These are phyloP conservation scores for Phalangium opilio DNA, from an alignment of 2,888 invertebrate genomes.

Conservation along the genomic window DNA sequence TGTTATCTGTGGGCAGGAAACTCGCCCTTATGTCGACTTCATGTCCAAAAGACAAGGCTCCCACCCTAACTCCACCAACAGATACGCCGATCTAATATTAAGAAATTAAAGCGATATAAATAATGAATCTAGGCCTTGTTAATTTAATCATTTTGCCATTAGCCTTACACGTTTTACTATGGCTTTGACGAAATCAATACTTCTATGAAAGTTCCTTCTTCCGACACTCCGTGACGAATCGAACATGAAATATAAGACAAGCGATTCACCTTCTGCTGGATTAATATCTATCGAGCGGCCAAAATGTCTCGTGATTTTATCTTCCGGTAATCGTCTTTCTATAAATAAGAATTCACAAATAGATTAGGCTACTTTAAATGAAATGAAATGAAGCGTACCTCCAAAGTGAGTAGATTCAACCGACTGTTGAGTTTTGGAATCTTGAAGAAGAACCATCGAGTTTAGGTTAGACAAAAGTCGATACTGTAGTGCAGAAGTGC, in stretches of 20 bases:
- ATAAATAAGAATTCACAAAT: no score
- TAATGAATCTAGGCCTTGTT: neutral
- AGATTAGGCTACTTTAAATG: no score
- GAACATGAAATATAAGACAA: slow-evolving; percentile 14
- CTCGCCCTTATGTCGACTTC: neutral
- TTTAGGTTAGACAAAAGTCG: no score
- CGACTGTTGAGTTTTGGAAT: no score
- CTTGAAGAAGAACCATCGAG: no score
- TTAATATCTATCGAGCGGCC: no score
- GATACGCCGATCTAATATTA: neutral
- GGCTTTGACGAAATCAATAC: slow-evolving; percentile 13
- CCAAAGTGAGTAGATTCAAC: no score
- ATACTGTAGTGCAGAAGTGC: no score
- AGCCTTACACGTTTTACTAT: slow-evolving; percentile 9
- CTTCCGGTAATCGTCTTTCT: no score
- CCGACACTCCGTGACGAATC: slow-evolving; percentile 14
- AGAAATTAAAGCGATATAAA: neutral
- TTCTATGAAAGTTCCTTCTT: slow-evolving; percentile 6
- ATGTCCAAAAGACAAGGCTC: neutral
- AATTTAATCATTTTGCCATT: neutral
- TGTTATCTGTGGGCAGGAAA: neutral
- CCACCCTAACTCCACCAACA: neutral
- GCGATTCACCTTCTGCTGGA: neutral
- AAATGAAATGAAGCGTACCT: no score
- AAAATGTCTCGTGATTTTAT: no score